These are phyloP conservation scores for Orchesellides sinensis DNA, from an alignment of 2,888 invertebrate genomes.

Conservation along the genomic window DNA sequence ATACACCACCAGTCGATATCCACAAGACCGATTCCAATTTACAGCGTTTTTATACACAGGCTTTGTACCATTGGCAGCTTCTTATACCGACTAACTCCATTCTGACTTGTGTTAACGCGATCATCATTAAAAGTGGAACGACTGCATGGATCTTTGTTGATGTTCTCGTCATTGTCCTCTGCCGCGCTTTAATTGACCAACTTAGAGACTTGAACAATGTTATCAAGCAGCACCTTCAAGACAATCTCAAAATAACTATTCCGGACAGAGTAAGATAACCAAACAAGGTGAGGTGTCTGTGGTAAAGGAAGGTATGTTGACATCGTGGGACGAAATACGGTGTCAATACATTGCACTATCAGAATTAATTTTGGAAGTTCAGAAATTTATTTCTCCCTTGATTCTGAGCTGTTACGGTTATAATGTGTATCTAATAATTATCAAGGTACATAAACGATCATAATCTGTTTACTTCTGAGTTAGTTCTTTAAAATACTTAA, in stretches of 20 bases:
- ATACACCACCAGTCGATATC: no score
- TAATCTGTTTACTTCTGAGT: no score
- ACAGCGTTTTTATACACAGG: not conserved
- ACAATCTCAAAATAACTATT: not conserved
- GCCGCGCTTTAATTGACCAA: constrained; percentile 9
- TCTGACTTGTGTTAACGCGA: not conserved
- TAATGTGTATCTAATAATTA: constrained; percentile 22
- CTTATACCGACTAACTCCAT: not conserved
- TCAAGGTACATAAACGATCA: not conserved
- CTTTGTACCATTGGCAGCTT: constrained; percentile 9
- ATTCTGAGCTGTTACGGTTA: constrained; percentile 32
- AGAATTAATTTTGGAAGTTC: not conserved
- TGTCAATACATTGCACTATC: not conserved
- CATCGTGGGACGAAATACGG: constrained; percentile 10
- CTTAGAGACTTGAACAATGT: not conserved
- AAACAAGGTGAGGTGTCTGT: not conserved
- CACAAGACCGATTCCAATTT: no score
- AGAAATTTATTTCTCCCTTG: constrained; percentile 30
- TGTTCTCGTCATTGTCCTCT: constrained; percentile 13
- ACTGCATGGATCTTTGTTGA: constrained; percentile 23
- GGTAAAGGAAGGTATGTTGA: not conserved
- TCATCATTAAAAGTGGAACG: constrained; percentile 15
- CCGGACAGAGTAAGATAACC: not conserved
- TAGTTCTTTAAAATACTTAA: no score
- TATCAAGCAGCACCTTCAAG: not conserved